Percentiles rank a stretch among this genome's conserved stretches.
Evolutionary conservation across 2,888 invertebrate genomes (phyloP).

Genomic region (Diogma glabrata): DNA sequence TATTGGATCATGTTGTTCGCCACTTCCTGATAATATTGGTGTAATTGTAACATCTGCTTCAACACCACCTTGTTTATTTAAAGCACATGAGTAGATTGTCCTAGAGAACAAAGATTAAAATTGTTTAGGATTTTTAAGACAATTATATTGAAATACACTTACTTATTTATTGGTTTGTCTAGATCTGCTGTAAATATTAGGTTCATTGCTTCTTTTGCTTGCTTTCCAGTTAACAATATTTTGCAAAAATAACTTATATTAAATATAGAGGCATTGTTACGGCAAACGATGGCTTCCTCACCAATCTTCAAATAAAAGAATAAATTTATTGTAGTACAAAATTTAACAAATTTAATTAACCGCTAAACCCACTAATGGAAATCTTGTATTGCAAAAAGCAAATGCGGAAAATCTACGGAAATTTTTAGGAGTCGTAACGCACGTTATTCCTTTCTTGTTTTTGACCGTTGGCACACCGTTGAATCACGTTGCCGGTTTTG

Average conservation of each 20-base stretch:
- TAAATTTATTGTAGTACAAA: too few species aligned
- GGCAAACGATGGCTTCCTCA: slow-evolving; percentile 64
- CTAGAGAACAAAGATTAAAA: slow-evolving; percentile 30
- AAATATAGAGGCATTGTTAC: slow-evolving; percentile 70
- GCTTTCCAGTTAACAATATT: slow-evolving; percentile 73
- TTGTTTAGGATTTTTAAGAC: background rate
- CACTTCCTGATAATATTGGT: slow-evolving; percentile 45
- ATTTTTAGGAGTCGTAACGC: too few species aligned
- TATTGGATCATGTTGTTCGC: slow-evolving; percentile 50
- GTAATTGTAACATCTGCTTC: slow-evolving; percentile 77
- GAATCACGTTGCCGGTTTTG: too few species aligned
- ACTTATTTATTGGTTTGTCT: slow-evolving; percentile 39
- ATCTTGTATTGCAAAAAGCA: too few species aligned
- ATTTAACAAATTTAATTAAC: too few species aligned
- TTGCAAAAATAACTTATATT: slow-evolving; percentile 86
- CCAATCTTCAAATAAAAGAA: slow-evolving; percentile 49
- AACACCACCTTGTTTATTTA: slow-evolving; percentile 71
- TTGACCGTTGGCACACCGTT: too few species aligned
- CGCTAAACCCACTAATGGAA: too few species aligned
- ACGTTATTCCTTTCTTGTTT: too few species aligned
- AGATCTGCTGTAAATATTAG: slow-evolving; percentile 77
- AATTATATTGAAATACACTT: slow-evolving; percentile 6
- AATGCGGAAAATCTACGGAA: too few species aligned
- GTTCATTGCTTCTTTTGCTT: slow-evolving; percentile 68
- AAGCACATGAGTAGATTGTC: slow-evolving; percentile 66